phyloP scores from a whole-genome alignment of 2,888 invertebrate species.

The Athripsodes cinereus region DNA sequence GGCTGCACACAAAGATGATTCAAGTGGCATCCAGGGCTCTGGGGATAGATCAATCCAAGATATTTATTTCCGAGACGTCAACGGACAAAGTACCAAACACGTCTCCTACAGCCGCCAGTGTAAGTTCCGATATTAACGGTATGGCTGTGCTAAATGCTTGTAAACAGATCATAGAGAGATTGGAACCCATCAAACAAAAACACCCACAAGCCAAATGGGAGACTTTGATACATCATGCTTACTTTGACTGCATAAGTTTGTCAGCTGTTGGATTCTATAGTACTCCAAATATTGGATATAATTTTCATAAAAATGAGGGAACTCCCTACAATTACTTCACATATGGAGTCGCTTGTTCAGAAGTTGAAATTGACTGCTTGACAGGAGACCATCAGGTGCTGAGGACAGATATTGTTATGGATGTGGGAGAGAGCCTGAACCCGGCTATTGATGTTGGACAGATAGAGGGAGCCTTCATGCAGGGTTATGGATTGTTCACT shows the following conservation, averaged over 20 bases:
- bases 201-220: slow-evolving; percentile 80
- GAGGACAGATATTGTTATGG: slow-evolving; percentile 93
- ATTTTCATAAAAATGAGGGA: slow-evolving; percentile 65
- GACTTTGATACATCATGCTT: slow-evolving; percentile 74
- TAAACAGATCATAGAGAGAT: slow-evolving; percentile 60
- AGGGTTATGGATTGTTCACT: slow-evolving; percentile 90
- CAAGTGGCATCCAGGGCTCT: slow-evolving; percentile 78
- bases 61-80: slow-evolving; percentile 76
- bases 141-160: slow-evolving; percentile 87
- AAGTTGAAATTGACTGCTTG: slow-evolving; percentile 90
- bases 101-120: slow-evolving; percentile 83
- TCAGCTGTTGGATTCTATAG: slow-evolving; percentile 80
- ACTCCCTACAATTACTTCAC: slow-evolving; percentile 78
- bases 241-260: slow-evolving; percentile 68
- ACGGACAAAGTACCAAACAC: slow-evolving; percentile 92
- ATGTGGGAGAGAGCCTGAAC: slow-evolving; percentile 89
- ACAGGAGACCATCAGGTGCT: slow-evolving; percentile 90
- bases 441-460: slow-evolving; percentile 97
- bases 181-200: slow-evolving; percentile 66
- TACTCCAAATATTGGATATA: slow-evolving; percentile 67
- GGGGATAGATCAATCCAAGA: slow-evolving; percentile 62
- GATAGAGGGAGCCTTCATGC: slow-evolving; percentile 91
- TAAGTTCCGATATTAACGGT: slow-evolving; percentile 85
- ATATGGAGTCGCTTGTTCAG: slow-evolving; percentile 78
- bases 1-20: slow-evolving; percentile 92